Percentiles rank a stretch among this genome's conserved stretches.
phyloP scores from a whole-genome alignment of 2,113 vertebrate species.

The Reinhardtius hippoglossoides region DNA sequence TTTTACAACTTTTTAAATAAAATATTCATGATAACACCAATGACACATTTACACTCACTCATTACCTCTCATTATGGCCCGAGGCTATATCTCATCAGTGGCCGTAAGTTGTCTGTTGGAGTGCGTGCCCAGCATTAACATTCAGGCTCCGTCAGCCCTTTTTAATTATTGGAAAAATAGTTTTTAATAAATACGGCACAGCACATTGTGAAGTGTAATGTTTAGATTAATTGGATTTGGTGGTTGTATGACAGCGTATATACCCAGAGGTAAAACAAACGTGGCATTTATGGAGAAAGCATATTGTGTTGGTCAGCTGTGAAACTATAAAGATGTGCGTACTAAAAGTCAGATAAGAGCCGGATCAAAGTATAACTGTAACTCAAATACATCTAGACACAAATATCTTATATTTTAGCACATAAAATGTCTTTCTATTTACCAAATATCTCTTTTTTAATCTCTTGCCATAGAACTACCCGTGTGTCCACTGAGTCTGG shows the following conservation, averaged over 20 bases:
- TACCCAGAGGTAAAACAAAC: conserved; percentile 29
- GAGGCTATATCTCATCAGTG: conserved; percentile 54
- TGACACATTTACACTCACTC: conserved; percentile 51
- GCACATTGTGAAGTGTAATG: conserved; percentile 31
- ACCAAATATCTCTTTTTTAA: conserved; percentile 8
- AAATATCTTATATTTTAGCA: not conserved
- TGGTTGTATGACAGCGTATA: conserved; percentile 9
- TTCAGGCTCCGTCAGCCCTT: conserved; percentile 22
- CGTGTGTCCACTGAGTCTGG: conserved; percentile 9
- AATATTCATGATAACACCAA: conserved; percentile 42
- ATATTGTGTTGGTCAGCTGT: not conserved
- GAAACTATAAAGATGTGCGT: not conserved
- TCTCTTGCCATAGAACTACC: conserved; percentile 5
- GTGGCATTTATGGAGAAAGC: conserved; percentile 2
- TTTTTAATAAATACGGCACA: conserved; percentile 14
- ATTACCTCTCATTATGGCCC: conserved; percentile 61
- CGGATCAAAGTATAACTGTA: not conserved
- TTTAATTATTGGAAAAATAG: conserved; percentile 41
- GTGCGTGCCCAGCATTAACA: conserved; percentile 32
- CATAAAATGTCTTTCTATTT: conserved; percentile 1
- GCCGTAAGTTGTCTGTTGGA: conserved; percentile 41
- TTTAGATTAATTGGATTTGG: conserved; percentile 49
- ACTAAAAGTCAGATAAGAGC: not conserved
- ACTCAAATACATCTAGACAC: not conserved
- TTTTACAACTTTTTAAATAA: conserved; percentile 46